Evolutionary conservation across 1,140 invertebrate genomes (phyloP).

Genomic region (Papilio xuthus): DNA sequence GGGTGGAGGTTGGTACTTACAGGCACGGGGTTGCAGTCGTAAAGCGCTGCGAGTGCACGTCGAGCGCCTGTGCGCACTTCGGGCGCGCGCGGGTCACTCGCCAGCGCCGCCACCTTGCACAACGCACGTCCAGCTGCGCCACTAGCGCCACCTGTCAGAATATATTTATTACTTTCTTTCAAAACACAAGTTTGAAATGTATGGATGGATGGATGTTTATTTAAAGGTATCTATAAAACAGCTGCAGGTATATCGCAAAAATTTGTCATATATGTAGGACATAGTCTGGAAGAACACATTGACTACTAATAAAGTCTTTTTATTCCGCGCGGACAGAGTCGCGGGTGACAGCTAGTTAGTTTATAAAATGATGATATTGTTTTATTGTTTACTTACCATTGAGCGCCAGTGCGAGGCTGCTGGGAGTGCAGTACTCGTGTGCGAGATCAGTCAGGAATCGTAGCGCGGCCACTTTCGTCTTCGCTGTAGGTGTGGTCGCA

Average conservation of each 20-base stretch:
- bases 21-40: constrained; percentile 92
- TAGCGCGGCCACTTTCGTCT: constrained; percentile 90
- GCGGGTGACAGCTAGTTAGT: too few species aligned
- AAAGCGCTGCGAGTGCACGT: constrained; percentile 91
- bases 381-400: constrained; percentile 53
- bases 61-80: constrained; percentile 91
- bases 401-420: constrained; percentile 72
- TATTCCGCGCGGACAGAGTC: too few species aligned
- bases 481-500: constrained; percentile 94
- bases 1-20: constrained; percentile 78
- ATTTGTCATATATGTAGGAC: too few species aligned
- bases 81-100: constrained; percentile 86
- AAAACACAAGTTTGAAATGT: too few species aligned
- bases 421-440: constrained; percentile 80
- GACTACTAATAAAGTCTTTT: too few species aligned
- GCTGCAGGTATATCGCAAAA: too few species aligned
- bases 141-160: constrained; percentile 55
- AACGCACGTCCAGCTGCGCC: constrained; percentile 83
- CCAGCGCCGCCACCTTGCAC: constrained; percentile 85
- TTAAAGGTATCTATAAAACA: too few species aligned
- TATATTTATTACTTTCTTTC: neutral
- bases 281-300: too few species aligned
- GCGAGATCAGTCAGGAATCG: constrained; percentile 89
- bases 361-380: neutral
- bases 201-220: too few species aligned